A percentile compares a stretch with the other conserved stretches of the same genome.
Evolutionary conservation across 2,113 vertebrate genomes (phyloP).

Genomic region (Clarias magur): DNA sequence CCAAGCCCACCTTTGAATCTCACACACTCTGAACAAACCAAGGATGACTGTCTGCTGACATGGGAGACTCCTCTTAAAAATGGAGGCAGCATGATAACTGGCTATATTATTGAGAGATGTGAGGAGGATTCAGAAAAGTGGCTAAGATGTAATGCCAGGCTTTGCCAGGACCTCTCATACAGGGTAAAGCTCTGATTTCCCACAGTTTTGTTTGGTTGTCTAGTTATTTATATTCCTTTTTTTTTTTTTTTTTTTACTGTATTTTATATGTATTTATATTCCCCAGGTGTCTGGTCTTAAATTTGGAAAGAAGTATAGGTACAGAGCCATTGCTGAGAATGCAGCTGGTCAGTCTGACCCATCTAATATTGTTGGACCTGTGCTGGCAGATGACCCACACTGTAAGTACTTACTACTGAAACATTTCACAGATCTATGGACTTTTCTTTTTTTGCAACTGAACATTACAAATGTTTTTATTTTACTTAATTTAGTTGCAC

Average conservation of each 20-base stretch:
- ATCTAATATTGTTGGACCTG: slow-evolving; percentile 86
- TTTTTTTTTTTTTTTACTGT: neutral
- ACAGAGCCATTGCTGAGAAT: slow-evolving; percentile 93
- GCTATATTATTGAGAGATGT: slow-evolving; percentile 87
- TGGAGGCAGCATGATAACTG: slow-evolving; percentile 88
- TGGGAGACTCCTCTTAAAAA: slow-evolving; percentile 92
- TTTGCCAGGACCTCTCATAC: slow-evolving; percentile 84
- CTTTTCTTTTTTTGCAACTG: neutral
- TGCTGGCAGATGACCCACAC: slow-evolving; percentile 88
- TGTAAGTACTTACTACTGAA: slow-evolving; percentile 68
- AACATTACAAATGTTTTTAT: neutral
- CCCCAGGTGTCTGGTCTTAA: slow-evolving; percentile 88
- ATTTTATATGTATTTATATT: neutral
- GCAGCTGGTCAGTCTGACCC: slow-evolving; percentile 93
- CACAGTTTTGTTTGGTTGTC: neutral
- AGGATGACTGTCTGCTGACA: slow-evolving; percentile 85
- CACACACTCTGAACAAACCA: slow-evolving; percentile 85
- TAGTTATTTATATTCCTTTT: neutral
- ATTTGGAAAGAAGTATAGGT: slow-evolving; percentile 86
- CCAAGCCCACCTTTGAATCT: slow-evolving; percentile 93
- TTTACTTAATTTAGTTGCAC: slow-evolving; percentile 75
- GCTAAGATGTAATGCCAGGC: slow-evolving; percentile 89
- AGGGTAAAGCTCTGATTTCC: slow-evolving; percentile 72
- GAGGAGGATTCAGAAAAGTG: slow-evolving; percentile 91
- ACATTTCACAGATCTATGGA: neutral